Evolutionary conservation across 2,888 invertebrate species (phyloP).

Genomic region (Chorisops tibialis): DNA sequence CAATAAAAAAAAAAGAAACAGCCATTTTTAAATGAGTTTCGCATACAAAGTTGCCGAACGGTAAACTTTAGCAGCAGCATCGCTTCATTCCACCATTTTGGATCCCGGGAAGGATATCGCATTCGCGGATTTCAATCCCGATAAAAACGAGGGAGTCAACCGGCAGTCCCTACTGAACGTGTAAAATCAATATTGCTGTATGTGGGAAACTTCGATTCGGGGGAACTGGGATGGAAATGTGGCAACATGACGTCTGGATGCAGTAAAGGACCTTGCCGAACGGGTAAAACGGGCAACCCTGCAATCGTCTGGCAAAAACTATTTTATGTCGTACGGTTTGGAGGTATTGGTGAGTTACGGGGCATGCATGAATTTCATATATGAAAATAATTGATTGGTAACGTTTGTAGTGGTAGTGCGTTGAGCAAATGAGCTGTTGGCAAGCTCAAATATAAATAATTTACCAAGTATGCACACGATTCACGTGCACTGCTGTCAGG

Average conservation of each 20-base stretch:
- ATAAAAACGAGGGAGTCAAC: background rate
- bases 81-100: background rate
- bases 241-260: slow-evolving; percentile 19
- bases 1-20: slow-evolving; percentile 2
- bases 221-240: background rate
- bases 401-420: no score
- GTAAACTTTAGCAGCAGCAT: no score
- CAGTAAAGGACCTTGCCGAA: slow-evolving; percentile 13
- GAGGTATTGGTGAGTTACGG: no score
- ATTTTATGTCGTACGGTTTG: no score
- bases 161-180: background rate
- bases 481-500: no score
- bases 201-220: background rate
- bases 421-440: no score
- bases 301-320: slow-evolving; percentile 1
- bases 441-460: no score
- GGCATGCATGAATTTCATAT: no score
- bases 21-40: no score
- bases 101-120: background rate
- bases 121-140: background rate
- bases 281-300: background rate
- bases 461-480: no score
- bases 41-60: no score
- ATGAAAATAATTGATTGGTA: no score
- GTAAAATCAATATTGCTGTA: slow-evolving; percentile 4